Evolutionary conservation across 2,797 vertebrate species (phyloP), one percentile per base, ranked within the genome.

Genomic region (Falco cherrug): DNA sequence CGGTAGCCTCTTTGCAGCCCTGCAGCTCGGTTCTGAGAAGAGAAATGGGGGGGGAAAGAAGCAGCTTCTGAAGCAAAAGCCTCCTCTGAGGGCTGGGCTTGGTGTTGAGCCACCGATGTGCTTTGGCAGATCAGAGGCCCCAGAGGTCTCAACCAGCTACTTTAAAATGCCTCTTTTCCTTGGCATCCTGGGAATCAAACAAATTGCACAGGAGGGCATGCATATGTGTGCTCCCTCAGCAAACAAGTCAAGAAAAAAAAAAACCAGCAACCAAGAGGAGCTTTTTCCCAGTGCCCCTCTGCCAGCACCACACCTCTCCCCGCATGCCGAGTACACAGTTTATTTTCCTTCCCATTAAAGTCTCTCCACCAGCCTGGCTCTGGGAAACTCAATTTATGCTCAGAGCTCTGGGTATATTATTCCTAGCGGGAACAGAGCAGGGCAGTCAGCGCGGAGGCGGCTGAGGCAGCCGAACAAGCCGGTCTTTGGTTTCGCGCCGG

Each of bases 261-360:
- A 26, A 28, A 28, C 48, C 41, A 56, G 43, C 7, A 83, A 71
- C 65, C 93, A 53, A 93, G 95, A 91, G 77, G 74, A 92, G 81
- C 75, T 71, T 87, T 89, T 79, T 64, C 51, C 61, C 56, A 31
- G 86, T 25, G 71, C 80, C 90, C 80, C 83, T 93, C 43, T 2
- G 29, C 77, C 95, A 92, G 84, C 84, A 33, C 59, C 93, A n/a
- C 94, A 45, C 85, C 95, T 85, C 94, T 92, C 95, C 95, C 95
- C 12, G 63, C 95, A 96, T 31, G 77, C 94, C 74, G 64, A 93
- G 89, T 71, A 82, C 93, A 92, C 97, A 47, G 92, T 97, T 98
- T 97, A 97, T 97, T 98, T 97, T 95, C 95, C 94, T 96, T 97
- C 95, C 95, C 94, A 94, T 96, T 96, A 93, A 87, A 94, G 90